Evolutionary conservation across 2,113 vertebrate genomes (phyloP), one percentile per base, ranked within the genome.

Genomic region (Pseudopipra pipra): DNA sequence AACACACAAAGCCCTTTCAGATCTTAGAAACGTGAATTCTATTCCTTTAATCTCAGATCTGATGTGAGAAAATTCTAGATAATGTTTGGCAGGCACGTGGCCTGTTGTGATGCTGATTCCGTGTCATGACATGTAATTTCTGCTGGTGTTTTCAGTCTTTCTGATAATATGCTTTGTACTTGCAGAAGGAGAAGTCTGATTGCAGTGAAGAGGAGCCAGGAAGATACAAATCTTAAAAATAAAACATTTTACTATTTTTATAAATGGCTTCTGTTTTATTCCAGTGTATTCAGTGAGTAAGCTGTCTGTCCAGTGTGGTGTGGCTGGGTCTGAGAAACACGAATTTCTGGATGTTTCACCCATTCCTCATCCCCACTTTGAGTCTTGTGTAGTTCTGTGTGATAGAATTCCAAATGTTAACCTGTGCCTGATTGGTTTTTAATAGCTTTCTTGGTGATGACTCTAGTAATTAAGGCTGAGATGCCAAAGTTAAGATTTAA

Each of bases 191-290:
- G 83, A 59, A 89, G 39, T 31, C 84, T 2, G 37, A 73, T 61
- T 14, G 58, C 73, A 37, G 4, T 30, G 93, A 96, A 94, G 95
- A 96, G 78, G 93, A 96, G 37, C 74, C 71, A 51, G 72, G 90
- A 90, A 37, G 13, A 8, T 25, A 24, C 5, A 20, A 1, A 20
- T 71, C 16, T 37, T 13, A 7, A 55, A 65, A 97, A 97, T 97
- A 97, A 97, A 97, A 22, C 24, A 73, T 8, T 79, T 59, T 18
- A 19, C 20, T 62, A 67, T 82, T 79, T 71, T 62, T 66, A 30
- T 52, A 78, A 63, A n/a, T 22, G 3, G 8, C 10, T 71, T 56
- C 4, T 94, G 59, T 63, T 67, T 94, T 56, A 33, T 89, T 93
- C 7, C 2, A 2, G 37, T 1, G 11, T 44, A 5, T 55, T 85